Percentiles rank a stretch among this genome's conserved stretches.
These are phyloP conservation scores for Tholera decimalis DNA, from an alignment of 2,888 invertebrate genomes.

Conservation along the genomic window DNA sequence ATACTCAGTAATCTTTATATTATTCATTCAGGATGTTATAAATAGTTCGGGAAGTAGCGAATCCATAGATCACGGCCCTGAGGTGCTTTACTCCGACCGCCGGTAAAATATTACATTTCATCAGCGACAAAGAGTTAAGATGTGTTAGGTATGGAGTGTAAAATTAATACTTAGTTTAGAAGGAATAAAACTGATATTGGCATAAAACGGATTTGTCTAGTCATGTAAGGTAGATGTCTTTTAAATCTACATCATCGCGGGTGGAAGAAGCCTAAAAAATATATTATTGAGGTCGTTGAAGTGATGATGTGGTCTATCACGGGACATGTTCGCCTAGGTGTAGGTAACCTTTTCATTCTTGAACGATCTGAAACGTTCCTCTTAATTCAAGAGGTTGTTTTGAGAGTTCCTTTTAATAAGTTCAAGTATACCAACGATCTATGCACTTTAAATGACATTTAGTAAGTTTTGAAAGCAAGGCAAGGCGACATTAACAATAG, in stretches of 20 bases:
- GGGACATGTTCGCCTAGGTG: too few relatives aligned
- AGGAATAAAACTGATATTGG: not conserved
- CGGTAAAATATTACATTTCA: constrained; percentile 70
- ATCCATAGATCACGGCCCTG: constrained; percentile 73
- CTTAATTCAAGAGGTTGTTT: not conserved
- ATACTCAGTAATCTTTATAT: constrained; percentile 71
- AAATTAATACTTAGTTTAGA: not conserved
- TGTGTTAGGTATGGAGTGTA: not conserved
- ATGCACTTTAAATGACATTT: constrained; percentile 2
- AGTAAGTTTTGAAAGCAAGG: not conserved
- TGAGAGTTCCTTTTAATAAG: not conserved
- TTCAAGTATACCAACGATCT: not conserved
- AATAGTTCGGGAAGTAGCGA: constrained; percentile 73
- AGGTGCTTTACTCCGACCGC: constrained; percentile 64
- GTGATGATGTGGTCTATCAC: not conserved
- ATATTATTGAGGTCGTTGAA: too few relatives aligned
- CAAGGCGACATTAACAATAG: not conserved
- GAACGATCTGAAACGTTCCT: not conserved
- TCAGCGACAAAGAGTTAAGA: constrained; percentile 43
- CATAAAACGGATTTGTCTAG: too few relatives aligned
- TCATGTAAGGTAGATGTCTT: too few relatives aligned
- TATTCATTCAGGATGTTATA: constrained; percentile 76
- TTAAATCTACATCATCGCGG: too few relatives aligned
- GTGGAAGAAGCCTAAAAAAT: too few relatives aligned
- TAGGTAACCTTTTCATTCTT: too few relatives aligned